Percentiles rank a stretch among this genome's conserved stretches.
Conservation (phyloP, 2,797 vertebrate genomes). For the Champsocephalus gunnari region DNA sequence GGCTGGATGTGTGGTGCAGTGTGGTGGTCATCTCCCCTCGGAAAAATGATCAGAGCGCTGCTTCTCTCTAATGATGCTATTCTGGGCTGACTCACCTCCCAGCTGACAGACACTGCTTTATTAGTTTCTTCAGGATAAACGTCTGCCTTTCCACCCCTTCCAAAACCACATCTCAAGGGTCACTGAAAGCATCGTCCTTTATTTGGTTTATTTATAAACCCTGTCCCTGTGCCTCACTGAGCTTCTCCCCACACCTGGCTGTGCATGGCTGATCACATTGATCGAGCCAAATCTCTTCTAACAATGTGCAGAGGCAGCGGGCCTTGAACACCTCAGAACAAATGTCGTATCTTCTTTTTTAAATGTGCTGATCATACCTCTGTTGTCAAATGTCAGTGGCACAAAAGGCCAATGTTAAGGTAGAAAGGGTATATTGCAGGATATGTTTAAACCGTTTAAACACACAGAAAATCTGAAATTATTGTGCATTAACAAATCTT, state of each 20-base stretch:
- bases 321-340: conserved; percentile 34
- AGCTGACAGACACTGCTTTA: conserved; percentile 84
- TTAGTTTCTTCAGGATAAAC: conserved; percentile 85
- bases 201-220: conserved; percentile 82
- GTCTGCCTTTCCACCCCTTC: conserved; percentile 77
- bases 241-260: conserved; percentile 72
- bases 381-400: conserved; percentile 28
- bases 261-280: conserved; percentile 67
- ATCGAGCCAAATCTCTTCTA: conserved; percentile 50
- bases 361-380: conserved; percentile 20
- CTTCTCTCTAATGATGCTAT: conserved; percentile 80
- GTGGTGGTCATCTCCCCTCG: conserved; percentile 73
- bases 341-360: conserved; percentile 34
- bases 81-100: conserved; percentile 81
- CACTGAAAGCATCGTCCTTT: conserved; percentile 72
- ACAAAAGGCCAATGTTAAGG: neutral
- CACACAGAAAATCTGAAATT: conserved; percentile 1
- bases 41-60: conserved; percentile 77
- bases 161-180: conserved; percentile 81
- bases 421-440: neutral
- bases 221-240: conserved; percentile 67
- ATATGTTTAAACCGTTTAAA: conserved; percentile 9
- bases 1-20: conserved; percentile 52
- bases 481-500: conserved; percentile 3
- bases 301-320: conserved; percentile 23